A percentile compares a stretch with the other conserved stretches of the same genome.
These are phyloP conservation scores for Fopius arisanus DNA, from an alignment of 1,140 invertebrate species.

Conservation along the genomic window DNA sequence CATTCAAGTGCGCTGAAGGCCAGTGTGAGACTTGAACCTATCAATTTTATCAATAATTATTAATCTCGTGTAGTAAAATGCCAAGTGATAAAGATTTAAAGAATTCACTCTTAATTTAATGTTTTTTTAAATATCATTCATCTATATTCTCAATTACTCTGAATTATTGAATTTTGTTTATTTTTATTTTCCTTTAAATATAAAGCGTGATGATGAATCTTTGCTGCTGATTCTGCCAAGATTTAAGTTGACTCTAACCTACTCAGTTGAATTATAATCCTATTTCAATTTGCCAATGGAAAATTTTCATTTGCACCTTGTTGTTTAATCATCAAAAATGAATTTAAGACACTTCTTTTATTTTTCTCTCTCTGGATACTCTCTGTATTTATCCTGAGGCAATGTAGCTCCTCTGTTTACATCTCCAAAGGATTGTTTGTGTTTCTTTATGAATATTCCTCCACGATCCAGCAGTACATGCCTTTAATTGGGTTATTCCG, in stretches of 20 bases:
- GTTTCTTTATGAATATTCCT: not conserved
- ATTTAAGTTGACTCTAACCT: too few species aligned
- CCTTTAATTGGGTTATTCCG: not conserved
- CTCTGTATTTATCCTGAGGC: not conserved
- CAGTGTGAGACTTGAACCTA: not conserved
- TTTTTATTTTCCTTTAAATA: not conserved
- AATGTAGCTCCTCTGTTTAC: not conserved
- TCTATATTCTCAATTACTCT: not conserved
- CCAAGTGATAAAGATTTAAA: not conserved
- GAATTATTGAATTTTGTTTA: not conserved
- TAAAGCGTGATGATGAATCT: not conserved
- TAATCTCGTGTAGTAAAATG: slow-evolving; percentile 3
- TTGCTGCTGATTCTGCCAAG: not conserved
- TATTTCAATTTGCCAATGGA: too few species aligned
- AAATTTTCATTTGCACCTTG: not conserved
- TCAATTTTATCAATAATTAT: not conserved
- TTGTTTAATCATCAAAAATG: not conserved
- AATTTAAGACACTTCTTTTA: slow-evolving; percentile 3
- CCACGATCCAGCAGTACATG: not conserved
- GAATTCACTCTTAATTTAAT: not conserved
- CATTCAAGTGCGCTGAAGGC: slow-evolving; percentile 1
- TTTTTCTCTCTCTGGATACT: not conserved
- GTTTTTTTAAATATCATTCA: not conserved
- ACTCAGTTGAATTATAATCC: too few species aligned
- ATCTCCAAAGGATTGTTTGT: not conserved